phyloP scores from a whole-genome alignment of 2,113 vertebrate species.

The Hipposideros armiger region DNA sequence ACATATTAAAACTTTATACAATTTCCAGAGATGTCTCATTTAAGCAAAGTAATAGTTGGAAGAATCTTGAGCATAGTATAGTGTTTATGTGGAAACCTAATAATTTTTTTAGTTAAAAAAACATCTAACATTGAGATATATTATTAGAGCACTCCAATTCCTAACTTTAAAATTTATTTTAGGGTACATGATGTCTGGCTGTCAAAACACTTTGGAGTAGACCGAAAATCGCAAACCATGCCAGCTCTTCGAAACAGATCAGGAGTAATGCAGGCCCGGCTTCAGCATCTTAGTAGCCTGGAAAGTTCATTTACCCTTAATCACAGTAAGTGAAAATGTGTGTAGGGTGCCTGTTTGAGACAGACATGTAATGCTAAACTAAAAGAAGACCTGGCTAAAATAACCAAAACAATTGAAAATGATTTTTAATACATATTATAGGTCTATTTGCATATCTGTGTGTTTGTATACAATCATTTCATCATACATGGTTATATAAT shows the following conservation, averaged over 20 bases:
- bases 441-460: background rate
- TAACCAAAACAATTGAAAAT: background rate
- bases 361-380: background rate
- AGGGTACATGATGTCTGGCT: constrained; percentile 93
- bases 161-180: constrained; percentile 57
- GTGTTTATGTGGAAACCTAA: constrained; percentile 40
- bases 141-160: background rate
- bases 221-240: constrained; percentile 97
- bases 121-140: background rate
- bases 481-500: background rate
- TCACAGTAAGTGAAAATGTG: constrained; percentile 89
- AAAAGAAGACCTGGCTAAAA: background rate
- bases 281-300: constrained; percentile 95
- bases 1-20: background rate
- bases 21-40: background rate
- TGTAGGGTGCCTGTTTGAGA: background rate
- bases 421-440: background rate
- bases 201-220: constrained; percentile 91
- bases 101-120: constrained; percentile 36
- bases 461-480: constrained; percentile 28
- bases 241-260: constrained; percentile 93
- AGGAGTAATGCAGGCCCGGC: constrained; percentile 92
- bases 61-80: constrained; percentile 11
- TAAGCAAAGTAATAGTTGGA: constrained; percentile 23
- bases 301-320: constrained; percentile 96